Base-by-base conservation (phyloP, 2,113 vertebrate species). In the Stigmatopora nigra region DNA sequence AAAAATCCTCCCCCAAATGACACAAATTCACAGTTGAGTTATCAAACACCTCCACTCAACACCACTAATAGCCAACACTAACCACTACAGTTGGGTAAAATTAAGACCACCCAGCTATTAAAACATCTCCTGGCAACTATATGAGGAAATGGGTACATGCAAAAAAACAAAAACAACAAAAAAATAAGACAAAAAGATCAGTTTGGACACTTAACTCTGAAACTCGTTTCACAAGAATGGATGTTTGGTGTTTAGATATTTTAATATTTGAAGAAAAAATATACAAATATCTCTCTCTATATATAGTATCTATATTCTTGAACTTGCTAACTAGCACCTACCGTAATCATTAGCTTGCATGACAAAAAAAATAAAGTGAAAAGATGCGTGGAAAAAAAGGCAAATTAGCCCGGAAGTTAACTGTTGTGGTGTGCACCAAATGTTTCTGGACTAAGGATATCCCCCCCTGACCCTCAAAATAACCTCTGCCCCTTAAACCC, bases 271-370 rank as follows among this genome's bases (percentile, higher is more conserved):
- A 89, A 90, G 88, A 84, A 86, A 77, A 61, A 68, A 71, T 48
- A n/a, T 53, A 80, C 64, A 84, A 84, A 88, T 80, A 89, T 89
- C 80, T 84, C 83, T 81, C 81, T 85, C 85, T 85, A 87, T 86
- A 49, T 48, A 63, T 88, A 89, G 83, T 86, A 84, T 82, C 82
- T 86, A 87, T 87, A 88, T 87, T 91, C 89, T 90, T 91, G 89
- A 91, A 91, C 90, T 89, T 91, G 89, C 89, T 90, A 92, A 90
- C 87, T 92, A 92, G 91, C 89, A 90, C 89, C 90, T 92, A 91
- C 90, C 89, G 93, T 97, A 97, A 97, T 95, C 94, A 92, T 96
- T 98, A 97, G 94, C 92, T 94, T 98, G 96, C 95, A 98, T 98
- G 96, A 96, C 91, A 90, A 61, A 38, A 82, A 74, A 77, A 76